Percentiles rank a stretch among this genome's conserved stretches.
Conservation (phyloP, 2,113 vertebrate genomes). For the Sinocyclocheilus anophthalmus region DNA sequence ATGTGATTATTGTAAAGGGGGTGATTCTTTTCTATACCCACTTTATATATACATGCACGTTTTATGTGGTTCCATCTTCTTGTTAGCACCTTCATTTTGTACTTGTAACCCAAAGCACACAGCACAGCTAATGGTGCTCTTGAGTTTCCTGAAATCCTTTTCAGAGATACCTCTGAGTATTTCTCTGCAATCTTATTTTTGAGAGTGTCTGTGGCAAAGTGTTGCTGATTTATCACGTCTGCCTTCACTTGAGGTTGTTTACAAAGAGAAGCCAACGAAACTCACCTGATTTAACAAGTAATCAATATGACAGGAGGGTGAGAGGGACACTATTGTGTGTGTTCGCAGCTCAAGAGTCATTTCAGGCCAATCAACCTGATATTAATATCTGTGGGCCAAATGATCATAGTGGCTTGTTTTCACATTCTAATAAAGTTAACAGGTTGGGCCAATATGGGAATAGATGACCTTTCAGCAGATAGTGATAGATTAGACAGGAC, state of each 20-base stretch:
- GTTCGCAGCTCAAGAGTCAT: constrained; percentile 33
- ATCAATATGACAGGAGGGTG: constrained; percentile 22
- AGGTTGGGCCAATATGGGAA: not conserved
- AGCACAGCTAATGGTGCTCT: constrained; percentile 39
- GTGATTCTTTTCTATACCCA: too few relatives aligned
- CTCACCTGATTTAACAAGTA: constrained; percentile 36
- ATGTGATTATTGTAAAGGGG: too few relatives aligned
- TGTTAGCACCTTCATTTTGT: not conserved
- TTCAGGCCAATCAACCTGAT: constrained; percentile 30
- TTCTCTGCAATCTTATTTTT: constrained; percentile 44
- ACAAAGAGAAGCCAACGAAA: constrained; percentile 45
- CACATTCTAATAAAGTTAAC: constrained; percentile 8
- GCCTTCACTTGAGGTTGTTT: constrained; percentile 38
- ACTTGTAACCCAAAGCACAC: constrained; percentile 43
- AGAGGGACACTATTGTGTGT: constrained; percentile 19
- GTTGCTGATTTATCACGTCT: constrained; percentile 41
- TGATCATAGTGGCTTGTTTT: constrained; percentile 17
- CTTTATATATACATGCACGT: not conserved
- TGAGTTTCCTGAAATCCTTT: constrained; percentile 30
- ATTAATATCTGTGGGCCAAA: constrained; percentile 22
- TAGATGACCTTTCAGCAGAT: constrained; percentile 17
- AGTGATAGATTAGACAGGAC: not conserved
- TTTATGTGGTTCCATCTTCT: not conserved
- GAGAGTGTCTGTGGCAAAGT: constrained; percentile 30
- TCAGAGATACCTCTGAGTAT: constrained; percentile 42